Percentiles rank a stretch among this genome's conserved stretches.
Conservation (phyloP, 2,797 vertebrate species). For the Eutrigla gurnardus region DNA sequence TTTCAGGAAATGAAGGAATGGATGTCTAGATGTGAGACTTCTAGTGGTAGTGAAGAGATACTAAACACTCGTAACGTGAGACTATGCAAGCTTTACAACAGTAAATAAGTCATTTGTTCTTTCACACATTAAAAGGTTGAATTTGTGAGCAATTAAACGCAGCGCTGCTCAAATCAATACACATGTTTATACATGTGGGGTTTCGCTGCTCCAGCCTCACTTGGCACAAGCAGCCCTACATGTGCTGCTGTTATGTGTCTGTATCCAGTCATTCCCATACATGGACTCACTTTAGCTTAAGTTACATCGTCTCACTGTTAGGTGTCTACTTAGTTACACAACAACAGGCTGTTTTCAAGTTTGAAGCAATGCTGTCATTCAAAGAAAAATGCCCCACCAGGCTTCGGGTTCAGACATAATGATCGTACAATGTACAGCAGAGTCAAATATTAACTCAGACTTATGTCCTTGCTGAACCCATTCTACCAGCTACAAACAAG, state of each 20-base stretch:
- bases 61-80: neutral
- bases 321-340: slow-evolving; percentile 9
- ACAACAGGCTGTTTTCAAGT: neutral
- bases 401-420: neutral
- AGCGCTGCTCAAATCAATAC: neutral
- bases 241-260: neutral
- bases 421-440: neutral
- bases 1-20: neutral
- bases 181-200: neutral
- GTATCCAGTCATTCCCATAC: neutral
- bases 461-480: neutral
- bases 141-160: neutral
- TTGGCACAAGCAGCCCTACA: neutral
- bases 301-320: neutral
- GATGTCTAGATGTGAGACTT: neutral
- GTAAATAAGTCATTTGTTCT: neutral
- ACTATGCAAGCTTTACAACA: neutral
- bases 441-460: slow-evolving; percentile 64
- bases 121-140: neutral
- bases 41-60: neutral
- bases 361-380: neutral
- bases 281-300: neutral
- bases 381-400: too few relatives aligned
- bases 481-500: slow-evolving; percentile 18
- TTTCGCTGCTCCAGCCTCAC: neutral